Evolutionary conservation across 2,888 invertebrate genomes (phyloP), one percentile per base, ranked within the genome.

Genomic region (Dryomyza anilis): DNA sequence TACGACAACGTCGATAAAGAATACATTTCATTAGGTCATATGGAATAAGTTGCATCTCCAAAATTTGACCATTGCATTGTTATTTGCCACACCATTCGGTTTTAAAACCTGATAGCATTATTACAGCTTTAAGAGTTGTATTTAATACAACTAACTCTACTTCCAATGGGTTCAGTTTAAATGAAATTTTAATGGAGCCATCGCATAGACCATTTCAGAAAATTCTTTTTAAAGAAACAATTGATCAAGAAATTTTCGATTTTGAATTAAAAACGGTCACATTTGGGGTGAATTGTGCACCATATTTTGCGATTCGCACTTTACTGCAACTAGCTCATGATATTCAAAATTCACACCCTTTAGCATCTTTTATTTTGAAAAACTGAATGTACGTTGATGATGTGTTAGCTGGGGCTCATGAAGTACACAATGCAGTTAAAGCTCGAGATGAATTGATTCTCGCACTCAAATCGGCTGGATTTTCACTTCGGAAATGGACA

Each of bases 1-100:
- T 65, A 56, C n/a, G 61, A 65, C 25, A 14, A 23, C 1, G 65
- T 61, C 14, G 19, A 56, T 6, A 23, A 46, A 19, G 60, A 65
- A 29, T 65, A 65, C 12, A 5, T 33, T 3, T 25, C 50, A 0
- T 21, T 65, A 21, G 55, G 10, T 14, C 60, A 55, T 16, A 65
- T 65, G 60, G 45, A 45, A 45, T 12, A 45, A 45, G 45, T 45
- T n/a, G 45, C 5, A 5, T 5, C n/a, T 45, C 45, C 45, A 45
- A 45, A 45, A 12, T 45, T 45, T n/a, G n/a, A n/a, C 33, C 6
- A 33, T 33, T 6, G 6, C 6, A 33, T 33, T 33, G 12, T 33
- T 33, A 33, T 12, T 33, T 33, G 12, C 33, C 33, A 8, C 33
- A 33, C 33, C 33, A 33, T 33, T 6, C 33, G 33, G 12, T 33